Evolutionary conservation across 2,113 vertebrate genomes (phyloP), one percentile per base, ranked within the genome.

Genomic region (Podarcis cretensis): DNA sequence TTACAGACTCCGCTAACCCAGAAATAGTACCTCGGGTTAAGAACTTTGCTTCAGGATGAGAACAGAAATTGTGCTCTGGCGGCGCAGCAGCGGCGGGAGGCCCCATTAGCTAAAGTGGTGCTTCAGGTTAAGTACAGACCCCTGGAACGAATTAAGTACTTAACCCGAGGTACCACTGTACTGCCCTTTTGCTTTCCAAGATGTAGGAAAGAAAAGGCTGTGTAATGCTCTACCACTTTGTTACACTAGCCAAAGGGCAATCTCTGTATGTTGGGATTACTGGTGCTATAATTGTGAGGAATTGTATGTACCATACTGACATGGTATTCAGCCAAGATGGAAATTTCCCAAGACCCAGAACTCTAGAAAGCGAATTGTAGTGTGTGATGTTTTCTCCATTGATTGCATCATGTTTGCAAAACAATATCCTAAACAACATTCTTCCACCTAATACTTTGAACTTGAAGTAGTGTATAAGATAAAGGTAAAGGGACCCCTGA

Each of bases 361-460:
- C n/a, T 65, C 54, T 59, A 65, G 43, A 81, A 25, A 20, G 57
- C 54, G 3, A 59, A 59, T 32, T 81, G 68, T 71, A 84, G 30
- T 71, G 35, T 6, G 6, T n/a, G 27, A 25, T 18, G 18, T 35
- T 71, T n/a, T 48, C 13, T 71, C 40, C 27, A 40, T 23, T 48
- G 66, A 54, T 30, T 16, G 32, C 54, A 20, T 74, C 90, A 13
- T 32, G 5, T 4, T 40, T 88, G 13, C 1, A 2, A 23, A 43
- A 23, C 25, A 57, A 25, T 59, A 48, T 43, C 18, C 27, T n/a
- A 30, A 1, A 3, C 23, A 37, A 13, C n/a, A 40, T 30, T 25
- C 21, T 76, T 77, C 8, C 2, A 85, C 57, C 83, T 88, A 71
- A 66, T 92, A 40, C 88, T 95, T 54, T 92, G 81, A 30, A 30